Percentiles rank a stretch among this genome's conserved stretches.
Conservation (phyloP, 1,140 invertebrate genomes). For the Macrobrachium rosenbergii region DNA sequence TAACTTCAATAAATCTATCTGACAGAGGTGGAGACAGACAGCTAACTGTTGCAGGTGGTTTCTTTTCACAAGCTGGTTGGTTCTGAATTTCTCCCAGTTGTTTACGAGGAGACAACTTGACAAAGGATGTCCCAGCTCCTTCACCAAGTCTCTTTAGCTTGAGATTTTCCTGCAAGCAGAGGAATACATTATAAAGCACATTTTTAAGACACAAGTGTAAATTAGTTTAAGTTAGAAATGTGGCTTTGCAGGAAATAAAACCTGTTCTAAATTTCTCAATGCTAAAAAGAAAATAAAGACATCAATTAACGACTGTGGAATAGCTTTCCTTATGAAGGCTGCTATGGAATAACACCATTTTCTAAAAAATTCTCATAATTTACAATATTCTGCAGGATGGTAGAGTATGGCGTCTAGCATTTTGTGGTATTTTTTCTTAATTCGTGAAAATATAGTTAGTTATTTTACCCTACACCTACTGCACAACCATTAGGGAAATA, state of each 20-base stretch:
- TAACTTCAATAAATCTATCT: conserved; percentile 27
- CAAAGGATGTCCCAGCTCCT: background rate
- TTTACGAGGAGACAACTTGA: conserved; percentile 35
- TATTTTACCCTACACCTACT: too few species aligned
- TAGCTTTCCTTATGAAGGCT: too few species aligned
- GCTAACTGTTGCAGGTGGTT: background rate
- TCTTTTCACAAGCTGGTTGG: background rate
- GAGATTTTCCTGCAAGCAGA: conserved; percentile 45
- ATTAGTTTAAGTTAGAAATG: background rate
- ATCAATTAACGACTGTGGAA: too few species aligned
- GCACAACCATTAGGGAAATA: too few species aligned
- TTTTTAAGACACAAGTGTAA: background rate
- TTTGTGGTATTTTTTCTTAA: too few species aligned
- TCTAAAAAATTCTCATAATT: too few species aligned
- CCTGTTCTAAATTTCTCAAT: too few species aligned
- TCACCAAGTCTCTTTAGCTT: conserved; percentile 4
- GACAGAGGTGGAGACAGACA: background rate
- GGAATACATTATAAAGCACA: background rate
- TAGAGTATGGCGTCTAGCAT: too few species aligned
- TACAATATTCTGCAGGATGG: too few species aligned
- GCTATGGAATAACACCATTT: too few species aligned
- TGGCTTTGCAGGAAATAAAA: background rate
- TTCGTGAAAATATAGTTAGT: too few species aligned
- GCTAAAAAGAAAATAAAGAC: too few species aligned
- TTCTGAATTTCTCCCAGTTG: conserved; percentile 35